Percentiles rank a stretch among this genome's conserved stretches.
Conservation (phyloP, 2,113 vertebrate species). For the Pelecanus crispus region DNA sequence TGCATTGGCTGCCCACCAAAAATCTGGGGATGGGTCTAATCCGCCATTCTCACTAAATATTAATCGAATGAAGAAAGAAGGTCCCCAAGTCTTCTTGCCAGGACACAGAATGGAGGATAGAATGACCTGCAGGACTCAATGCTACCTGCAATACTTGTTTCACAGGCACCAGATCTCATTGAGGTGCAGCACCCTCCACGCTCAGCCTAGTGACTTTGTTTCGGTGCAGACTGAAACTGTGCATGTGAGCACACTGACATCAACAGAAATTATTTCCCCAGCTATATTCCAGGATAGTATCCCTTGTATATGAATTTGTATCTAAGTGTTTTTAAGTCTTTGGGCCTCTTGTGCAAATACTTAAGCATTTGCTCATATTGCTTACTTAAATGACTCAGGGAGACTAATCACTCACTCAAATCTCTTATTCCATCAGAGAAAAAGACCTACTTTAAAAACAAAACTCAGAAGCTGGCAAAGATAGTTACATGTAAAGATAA, state of each 20-base stretch:
- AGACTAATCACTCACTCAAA: neutral
- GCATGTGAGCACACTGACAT: neutral
- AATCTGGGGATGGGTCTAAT: neutral
- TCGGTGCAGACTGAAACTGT: neutral
- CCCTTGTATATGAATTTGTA: neutral
- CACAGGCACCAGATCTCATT: neutral
- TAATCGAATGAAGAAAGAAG: neutral
- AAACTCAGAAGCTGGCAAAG: neutral
- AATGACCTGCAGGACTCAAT: neutral
- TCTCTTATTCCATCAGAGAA: neutral
- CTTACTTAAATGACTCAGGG: neutral
- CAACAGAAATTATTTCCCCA: neutral
- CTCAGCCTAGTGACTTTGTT: neutral
- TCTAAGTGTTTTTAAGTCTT: neutral
- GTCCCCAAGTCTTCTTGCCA: neutral
- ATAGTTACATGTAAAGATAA: neutral
- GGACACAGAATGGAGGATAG: neutral
- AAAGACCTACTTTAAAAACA: neutral
- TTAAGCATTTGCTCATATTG: neutral
- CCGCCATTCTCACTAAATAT: neutral
- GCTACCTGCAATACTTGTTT: neutral
- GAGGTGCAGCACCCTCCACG: neutral
- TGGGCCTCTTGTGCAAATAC: neutral
- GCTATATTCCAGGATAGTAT: neutral
- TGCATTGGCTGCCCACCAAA: rapidly evolving